Percentiles rank a stretch among this genome's conserved stretches.
Evolutionary conservation across 1,140 invertebrate species (phyloP).

Genomic region (Eurosta solidaginis): DNA sequence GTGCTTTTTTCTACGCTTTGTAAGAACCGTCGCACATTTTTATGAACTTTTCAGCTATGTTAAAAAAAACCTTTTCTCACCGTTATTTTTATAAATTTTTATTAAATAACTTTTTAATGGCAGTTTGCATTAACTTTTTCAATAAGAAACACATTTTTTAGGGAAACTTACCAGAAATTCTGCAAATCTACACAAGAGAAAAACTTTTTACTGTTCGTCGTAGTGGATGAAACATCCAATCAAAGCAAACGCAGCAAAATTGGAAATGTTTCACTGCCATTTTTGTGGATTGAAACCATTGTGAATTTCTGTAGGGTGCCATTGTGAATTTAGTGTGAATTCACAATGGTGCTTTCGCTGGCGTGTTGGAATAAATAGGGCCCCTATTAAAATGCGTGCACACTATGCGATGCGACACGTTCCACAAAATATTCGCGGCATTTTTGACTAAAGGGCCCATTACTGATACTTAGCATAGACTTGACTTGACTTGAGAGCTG

Average conservation of each 20-base stretch:
- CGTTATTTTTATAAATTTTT: background rate
- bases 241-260: conserved; percentile 1
- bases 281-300: background rate
- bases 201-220: conserved; percentile 30
- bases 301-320: too few species aligned
- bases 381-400: too few species aligned
- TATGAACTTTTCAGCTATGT: background rate
- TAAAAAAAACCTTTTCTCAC: background rate
- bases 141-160: background rate
- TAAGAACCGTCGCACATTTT: background rate
- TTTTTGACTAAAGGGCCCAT: too few species aligned
- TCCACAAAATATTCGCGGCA: too few species aligned
- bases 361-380: too few species aligned
- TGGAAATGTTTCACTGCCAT: background rate
- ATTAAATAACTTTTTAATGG: background rate
- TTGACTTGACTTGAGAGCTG: too few species aligned
- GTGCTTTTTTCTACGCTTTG: background rate
- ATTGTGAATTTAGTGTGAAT: too few species aligned
- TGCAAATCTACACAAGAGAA: conserved; percentile 29
- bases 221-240: conserved; percentile 32
- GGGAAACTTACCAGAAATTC: conserved; percentile 26
- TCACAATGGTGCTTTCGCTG: too few species aligned
- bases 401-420: too few species aligned
- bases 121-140: background rate
- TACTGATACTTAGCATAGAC: too few species aligned